Evolutionary conservation across 2,797 vertebrate genomes (phyloP).

Genomic region (Notamacropus eugenii): DNA sequence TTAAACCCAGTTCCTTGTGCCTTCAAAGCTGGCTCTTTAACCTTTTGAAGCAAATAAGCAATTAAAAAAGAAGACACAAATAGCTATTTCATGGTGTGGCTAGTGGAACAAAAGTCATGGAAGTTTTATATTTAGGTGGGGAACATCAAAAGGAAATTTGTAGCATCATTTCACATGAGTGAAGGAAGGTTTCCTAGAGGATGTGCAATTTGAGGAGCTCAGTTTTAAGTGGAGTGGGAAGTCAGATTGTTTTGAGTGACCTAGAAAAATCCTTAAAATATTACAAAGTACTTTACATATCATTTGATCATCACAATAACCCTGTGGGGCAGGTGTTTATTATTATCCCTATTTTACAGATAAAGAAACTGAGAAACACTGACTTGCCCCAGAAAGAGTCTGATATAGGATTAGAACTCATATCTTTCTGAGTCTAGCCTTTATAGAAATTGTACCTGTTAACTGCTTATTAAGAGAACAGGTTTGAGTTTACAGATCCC

Average conservation of each 20-base stretch:
- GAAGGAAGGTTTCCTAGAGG: neutral
- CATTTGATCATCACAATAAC: neutral
- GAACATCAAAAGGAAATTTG: slow-evolving; percentile 18
- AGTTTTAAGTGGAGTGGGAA: neutral
- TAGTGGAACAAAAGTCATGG: neutral
- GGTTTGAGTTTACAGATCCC: neutral
- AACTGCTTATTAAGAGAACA: neutral
- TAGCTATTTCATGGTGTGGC: neutral
- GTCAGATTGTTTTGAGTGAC: neutral
- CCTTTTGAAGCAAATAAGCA: neutral
- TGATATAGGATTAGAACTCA: neutral
- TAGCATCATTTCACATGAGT: neutral
- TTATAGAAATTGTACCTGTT: neutral
- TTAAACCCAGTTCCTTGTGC: neutral
- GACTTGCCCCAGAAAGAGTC: neutral
- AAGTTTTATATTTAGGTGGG: neutral
- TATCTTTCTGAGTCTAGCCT: neutral
- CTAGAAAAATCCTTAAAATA: neutral
- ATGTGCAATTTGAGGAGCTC: neutral
- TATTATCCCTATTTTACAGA: neutral
- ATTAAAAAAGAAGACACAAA: neutral
- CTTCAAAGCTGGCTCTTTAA: neutral
- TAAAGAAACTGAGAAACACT: neutral
- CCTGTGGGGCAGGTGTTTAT: neutral
- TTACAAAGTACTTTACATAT: neutral